These are phyloP conservation scores for Acrobasis suavella DNA, from an alignment of 2,888 invertebrate species.

Conservation along the genomic window DNA sequence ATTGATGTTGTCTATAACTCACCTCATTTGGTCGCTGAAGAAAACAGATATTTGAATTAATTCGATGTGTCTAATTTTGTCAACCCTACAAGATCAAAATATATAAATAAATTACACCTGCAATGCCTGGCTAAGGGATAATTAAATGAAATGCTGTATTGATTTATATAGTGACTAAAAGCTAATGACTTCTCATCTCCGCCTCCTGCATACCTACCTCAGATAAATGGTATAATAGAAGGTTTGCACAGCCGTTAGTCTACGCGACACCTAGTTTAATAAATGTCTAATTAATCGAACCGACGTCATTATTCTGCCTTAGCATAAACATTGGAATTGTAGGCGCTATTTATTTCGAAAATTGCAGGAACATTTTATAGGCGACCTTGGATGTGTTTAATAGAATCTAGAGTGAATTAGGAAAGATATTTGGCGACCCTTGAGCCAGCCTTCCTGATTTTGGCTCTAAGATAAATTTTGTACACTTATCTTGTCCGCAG, in stretches of 20 bases:
- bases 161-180: background rate
- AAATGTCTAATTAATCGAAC: slow-evolving; percentile 22
- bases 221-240: slow-evolving; percentile 6
- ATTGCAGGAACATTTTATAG: slow-evolving; percentile 5
- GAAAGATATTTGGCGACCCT: no score
- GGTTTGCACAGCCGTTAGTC: slow-evolving; percentile 16
- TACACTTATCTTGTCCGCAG: no score
- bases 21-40: no score
- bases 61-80: no score
- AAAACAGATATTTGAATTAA: no score
- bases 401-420: background rate
- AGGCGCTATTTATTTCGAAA: slow-evolving; percentile 6
- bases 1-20: no score
- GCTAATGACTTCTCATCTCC: background rate
- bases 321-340: slow-evolving; percentile 12
- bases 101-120: no score
- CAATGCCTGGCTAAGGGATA: no score
- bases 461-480: no score
- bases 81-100: no score
- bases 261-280: slow-evolving; percentile 10
- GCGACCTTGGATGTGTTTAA: slow-evolving; percentile 15
- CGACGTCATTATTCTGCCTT: slow-evolving; percentile 1
- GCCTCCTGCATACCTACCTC: background rate
- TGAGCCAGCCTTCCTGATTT: no score
- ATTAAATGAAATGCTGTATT: no score